Percentiles rank a stretch among this genome's conserved stretches.
Evolutionary conservation across 2,797 vertebrate genomes (phyloP).

Genomic region (Erithacus rubecula): DNA sequence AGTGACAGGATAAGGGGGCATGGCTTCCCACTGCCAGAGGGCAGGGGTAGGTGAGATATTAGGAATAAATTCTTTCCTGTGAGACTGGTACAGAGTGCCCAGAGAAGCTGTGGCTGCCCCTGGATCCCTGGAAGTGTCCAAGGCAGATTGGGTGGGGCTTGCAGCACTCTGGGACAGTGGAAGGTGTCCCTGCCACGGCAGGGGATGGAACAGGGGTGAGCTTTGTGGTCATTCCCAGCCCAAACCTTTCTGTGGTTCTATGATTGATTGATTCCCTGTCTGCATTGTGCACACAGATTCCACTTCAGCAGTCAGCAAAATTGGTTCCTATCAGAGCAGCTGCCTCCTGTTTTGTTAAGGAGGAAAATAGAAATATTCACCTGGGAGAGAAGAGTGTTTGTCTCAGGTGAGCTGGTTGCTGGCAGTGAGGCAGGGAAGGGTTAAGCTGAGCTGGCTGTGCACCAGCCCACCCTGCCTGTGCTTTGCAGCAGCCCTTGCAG

Average conservation of each 20-base stretch:
- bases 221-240: background rate
- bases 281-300: background rate
- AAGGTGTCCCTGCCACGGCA: background rate
- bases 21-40: background rate
- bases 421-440: background rate
- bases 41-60: background rate
- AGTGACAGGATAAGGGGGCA: background rate
- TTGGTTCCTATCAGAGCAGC: background rate
- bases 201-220: too few relatives aligned
- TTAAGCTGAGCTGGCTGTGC: background rate
- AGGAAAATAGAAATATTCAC: background rate
- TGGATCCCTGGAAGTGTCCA: background rate
- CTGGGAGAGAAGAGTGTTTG: background rate
- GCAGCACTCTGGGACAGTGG: background rate
- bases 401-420: fast-evolving
- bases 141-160: background rate
- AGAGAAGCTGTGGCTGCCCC: background rate
- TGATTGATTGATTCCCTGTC: background rate
- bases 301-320: background rate
- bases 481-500: background rate
- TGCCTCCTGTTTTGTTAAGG: background rate
- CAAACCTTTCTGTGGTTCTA: background rate
- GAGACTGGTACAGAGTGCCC: background rate
- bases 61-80: background rate
- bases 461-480: background rate